Evolutionary conservation across 2,113 vertebrate genomes (phyloP).

Genomic region (Chitala chitala): DNA sequence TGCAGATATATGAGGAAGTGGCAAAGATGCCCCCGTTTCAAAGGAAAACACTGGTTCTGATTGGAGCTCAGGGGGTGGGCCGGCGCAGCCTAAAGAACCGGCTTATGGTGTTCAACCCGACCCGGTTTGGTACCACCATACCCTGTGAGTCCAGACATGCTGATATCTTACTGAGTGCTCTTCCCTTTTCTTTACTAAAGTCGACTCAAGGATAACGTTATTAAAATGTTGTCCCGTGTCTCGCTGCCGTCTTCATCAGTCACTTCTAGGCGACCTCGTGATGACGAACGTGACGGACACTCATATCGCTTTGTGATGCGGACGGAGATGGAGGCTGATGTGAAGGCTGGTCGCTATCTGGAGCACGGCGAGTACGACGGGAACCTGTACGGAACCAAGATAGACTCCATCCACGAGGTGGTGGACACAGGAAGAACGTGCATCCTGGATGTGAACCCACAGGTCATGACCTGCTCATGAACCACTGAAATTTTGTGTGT

Average conservation of each 20-base stretch:
- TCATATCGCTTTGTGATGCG: constrained; percentile 88
- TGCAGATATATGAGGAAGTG: constrained; percentile 96
- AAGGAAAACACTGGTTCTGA: constrained; percentile 91
- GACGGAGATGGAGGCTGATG: constrained; percentile 84
- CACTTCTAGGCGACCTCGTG: constrained; percentile 84
- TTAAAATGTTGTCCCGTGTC: background rate
- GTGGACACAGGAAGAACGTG: constrained; percentile 83
- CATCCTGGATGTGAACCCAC: constrained; percentile 95
- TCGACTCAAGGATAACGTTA: no score
- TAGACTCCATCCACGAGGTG: constrained; percentile 93
- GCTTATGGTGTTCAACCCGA: constrained; percentile 86
- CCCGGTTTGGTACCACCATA: constrained; percentile 89
- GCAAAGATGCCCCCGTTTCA: constrained; percentile 97
- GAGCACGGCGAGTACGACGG: constrained; percentile 96
- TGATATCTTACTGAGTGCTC: background rate
- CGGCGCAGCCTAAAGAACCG: constrained; percentile 95
- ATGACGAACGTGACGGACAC: constrained; percentile 90
- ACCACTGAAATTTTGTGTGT: background rate
- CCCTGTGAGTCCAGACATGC: constrained; percentile 76
- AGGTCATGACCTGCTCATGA: constrained; percentile 57
- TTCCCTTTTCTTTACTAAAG: background rate
- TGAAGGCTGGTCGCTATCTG: constrained; percentile 86
- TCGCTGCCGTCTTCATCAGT: constrained; percentile 55
- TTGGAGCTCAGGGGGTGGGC: constrained; percentile 94
- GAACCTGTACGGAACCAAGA: constrained; percentile 97